A percentile compares a stretch with the other conserved stretches of the same genome.
These are phyloP conservation scores for Paracanthobrama guichenoti DNA, from an alignment of 2,113 vertebrate genomes.

Conservation along the genomic window DNA sequence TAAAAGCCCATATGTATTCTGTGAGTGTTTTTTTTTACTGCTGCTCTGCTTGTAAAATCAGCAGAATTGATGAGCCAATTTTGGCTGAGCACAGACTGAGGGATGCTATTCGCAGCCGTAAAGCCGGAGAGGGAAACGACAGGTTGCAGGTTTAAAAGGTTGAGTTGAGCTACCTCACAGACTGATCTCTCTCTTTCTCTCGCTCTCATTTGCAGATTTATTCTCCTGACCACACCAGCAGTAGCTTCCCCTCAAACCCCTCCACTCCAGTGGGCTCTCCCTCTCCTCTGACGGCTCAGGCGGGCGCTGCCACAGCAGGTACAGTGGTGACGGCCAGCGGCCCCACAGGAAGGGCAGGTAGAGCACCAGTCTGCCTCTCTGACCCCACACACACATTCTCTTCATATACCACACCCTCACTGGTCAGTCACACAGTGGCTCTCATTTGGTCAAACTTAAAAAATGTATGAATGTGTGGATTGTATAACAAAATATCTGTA, in stretches of 20 bases:
- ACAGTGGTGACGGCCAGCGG: conserved; percentile 68
- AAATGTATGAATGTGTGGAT: neutral
- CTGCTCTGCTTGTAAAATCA: conserved; percentile 62
- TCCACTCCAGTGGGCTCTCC: conserved; percentile 97
- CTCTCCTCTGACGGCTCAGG: conserved; percentile 89
- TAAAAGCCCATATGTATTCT: conserved; percentile 62
- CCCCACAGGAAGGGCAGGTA: conserved; percentile 72
- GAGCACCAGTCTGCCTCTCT: conserved; percentile 34
- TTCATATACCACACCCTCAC: neutral
- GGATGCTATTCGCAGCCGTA: conserved; percentile 58
- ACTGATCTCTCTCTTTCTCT: conserved; percentile 36
- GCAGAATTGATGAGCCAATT: conserved; percentile 64
- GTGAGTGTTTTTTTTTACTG: conserved; percentile 60
- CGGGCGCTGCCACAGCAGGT: conserved; percentile 67
- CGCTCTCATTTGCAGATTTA: conserved; percentile 87
- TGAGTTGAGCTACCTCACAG: conserved; percentile 55
- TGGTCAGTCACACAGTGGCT: neutral
- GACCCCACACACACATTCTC: conserved; percentile 19
- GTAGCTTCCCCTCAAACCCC: conserved; percentile 97
- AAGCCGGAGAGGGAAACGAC: conserved; percentile 51
- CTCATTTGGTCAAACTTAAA: neutral
- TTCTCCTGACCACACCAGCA: conserved; percentile 99
- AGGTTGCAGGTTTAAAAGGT: conserved; percentile 35
- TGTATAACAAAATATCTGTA: neutral
- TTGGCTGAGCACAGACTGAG: conserved; percentile 57